A percentile compares a stretch with the other conserved stretches of the same genome.
Evolutionary conservation across 1,140 invertebrate genomes (phyloP).

Genomic region (Drepana arcuata): DNA sequence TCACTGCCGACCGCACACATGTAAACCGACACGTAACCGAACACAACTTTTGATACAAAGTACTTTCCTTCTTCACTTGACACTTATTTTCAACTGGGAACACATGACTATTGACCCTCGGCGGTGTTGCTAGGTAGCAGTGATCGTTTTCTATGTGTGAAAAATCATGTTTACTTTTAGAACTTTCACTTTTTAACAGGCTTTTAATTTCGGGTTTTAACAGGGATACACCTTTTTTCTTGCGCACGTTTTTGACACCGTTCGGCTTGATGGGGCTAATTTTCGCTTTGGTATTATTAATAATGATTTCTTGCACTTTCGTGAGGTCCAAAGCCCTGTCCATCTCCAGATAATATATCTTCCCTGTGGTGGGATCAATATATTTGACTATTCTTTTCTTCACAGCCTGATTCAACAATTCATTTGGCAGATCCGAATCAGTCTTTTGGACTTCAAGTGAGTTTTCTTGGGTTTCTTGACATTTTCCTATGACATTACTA

Average conservation of each 20-base stretch:
- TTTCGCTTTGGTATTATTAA: slow-evolving; percentile 45
- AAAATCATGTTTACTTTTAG: slow-evolving; percentile 4
- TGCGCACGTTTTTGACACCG: slow-evolving; percentile 30
- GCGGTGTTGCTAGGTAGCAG: slow-evolving; percentile 29
- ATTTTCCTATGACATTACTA: slow-evolving; percentile 4
- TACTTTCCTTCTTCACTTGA: slow-evolving; percentile 17
- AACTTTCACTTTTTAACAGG: slow-evolving; percentile 17
- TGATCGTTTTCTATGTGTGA: slow-evolving; percentile 60
- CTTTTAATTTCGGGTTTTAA: slow-evolving; percentile 40
- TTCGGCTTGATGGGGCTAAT: slow-evolving; percentile 46
- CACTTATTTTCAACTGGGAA: slow-evolving; percentile 2
- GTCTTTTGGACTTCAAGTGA: too few relatives aligned
- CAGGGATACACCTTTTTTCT: slow-evolving; percentile 31
- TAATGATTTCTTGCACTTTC: slow-evolving; percentile 53
- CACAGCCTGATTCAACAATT: slow-evolving; percentile 19
- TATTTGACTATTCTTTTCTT: slow-evolving; percentile 60
- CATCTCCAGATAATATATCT: slow-evolving; percentile 62
- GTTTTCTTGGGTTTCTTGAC: too few relatives aligned
- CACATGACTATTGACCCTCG: background rate
- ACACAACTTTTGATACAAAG: slow-evolving; percentile 24
- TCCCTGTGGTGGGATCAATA: slow-evolving; percentile 51
- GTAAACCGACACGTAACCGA: slow-evolving; percentile 20
- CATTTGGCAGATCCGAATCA: slow-evolving; percentile 19
- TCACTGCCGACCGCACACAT: slow-evolving; percentile 34
- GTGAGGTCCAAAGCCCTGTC: slow-evolving; percentile 44